These are phyloP conservation scores for Drosophila aff. DNA, from an alignment of 1,140 invertebrate genomes.

Conservation along the genomic window DNA sequence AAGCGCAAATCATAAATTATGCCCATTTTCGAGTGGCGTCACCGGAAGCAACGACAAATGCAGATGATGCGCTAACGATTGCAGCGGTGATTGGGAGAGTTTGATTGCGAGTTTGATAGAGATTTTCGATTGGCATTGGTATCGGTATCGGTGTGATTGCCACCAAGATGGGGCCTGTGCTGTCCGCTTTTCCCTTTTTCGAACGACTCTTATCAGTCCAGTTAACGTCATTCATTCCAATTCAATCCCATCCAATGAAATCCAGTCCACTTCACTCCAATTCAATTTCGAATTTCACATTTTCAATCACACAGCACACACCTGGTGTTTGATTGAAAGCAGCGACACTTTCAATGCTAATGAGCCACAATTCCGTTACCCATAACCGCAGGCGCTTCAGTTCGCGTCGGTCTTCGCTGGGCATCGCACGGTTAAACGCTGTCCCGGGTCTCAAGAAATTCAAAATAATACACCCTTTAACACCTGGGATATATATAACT, in stretches of 20 bases:
- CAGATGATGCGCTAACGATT: slow-evolving; percentile 50
- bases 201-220: slow-evolving; percentile 30
- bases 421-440: slow-evolving; percentile 51
- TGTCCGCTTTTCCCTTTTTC: not conserved
- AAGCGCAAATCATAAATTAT: slow-evolving; percentile 79
- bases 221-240: slow-evolving; percentile 26
- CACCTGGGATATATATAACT: slow-evolving; percentile 29
- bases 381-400: slow-evolving; percentile 45
- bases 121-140: slow-evolving; percentile 22
- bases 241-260: slow-evolving; percentile 8
- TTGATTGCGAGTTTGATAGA: slow-evolving; percentile 22
- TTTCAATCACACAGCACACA: slow-evolving; percentile 55
- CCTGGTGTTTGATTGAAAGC: slow-evolving; percentile 48
- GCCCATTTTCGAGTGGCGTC: slow-evolving; percentile 60
- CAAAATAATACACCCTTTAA: slow-evolving; percentile 12
- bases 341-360: slow-evolving; percentile 63
- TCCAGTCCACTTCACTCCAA: slow-evolving; percentile 14
- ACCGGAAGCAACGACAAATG: slow-evolving; percentile 57
- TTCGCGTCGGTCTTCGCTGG: slow-evolving; percentile 71
- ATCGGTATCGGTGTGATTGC: slow-evolving; percentile 10
- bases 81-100: slow-evolving; percentile 15
- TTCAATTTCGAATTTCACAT: slow-evolving; percentile 46
- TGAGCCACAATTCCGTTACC: slow-evolving; percentile 19
- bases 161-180: slow-evolving; percentile 14
- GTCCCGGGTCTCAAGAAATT: slow-evolving; percentile 45